These are phyloP conservation scores for Synergus laeviventris DNA, from an alignment of 2,888 invertebrate genomes.

Conservation along the genomic window DNA sequence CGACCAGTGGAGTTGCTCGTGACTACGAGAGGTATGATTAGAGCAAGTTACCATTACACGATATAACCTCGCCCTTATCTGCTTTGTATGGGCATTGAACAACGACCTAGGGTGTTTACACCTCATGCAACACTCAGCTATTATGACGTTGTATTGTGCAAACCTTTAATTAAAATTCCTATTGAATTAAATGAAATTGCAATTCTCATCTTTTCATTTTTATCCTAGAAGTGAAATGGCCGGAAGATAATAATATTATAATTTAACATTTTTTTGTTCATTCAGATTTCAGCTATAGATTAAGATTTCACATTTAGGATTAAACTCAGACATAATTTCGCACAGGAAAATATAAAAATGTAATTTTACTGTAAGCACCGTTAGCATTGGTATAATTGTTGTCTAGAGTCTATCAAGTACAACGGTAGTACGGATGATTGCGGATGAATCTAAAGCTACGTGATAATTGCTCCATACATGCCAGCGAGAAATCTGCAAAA, in stretches of 20 bases:
- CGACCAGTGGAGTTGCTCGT: slow-evolving; percentile 21
- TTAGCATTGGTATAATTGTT: slow-evolving; percentile 3
- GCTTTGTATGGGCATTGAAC: not conserved
- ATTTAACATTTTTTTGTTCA: not conserved
- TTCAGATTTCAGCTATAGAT: too few species aligned
- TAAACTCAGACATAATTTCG: not conserved
- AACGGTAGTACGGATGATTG: slow-evolving; percentile 31
- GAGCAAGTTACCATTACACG: slow-evolving; percentile 20
- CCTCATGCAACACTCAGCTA: not conserved
- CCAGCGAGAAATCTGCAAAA: slow-evolving; percentile 16
- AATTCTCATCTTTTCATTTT: not conserved
- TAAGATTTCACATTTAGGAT: not conserved
- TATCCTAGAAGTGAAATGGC: not conserved
- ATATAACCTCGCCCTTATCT: slow-evolving; percentile 19
- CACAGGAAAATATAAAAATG: not conserved
- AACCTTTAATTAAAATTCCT: not conserved
- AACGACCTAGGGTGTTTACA: slow-evolving; percentile 18
- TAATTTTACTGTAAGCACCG: not conserved
- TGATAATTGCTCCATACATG: slow-evolving; percentile 35
- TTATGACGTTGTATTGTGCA: not conserved
- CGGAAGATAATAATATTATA: not conserved
- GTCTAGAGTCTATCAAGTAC: slow-evolving; percentile 6
- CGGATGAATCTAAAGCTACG: slow-evolving; percentile 23
- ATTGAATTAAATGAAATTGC: not conserved
- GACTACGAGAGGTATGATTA: slow-evolving; percentile 25